Conservation (phyloP, 2,797 vertebrate genomes). For the Halcyon smyrnensis region DNA sequence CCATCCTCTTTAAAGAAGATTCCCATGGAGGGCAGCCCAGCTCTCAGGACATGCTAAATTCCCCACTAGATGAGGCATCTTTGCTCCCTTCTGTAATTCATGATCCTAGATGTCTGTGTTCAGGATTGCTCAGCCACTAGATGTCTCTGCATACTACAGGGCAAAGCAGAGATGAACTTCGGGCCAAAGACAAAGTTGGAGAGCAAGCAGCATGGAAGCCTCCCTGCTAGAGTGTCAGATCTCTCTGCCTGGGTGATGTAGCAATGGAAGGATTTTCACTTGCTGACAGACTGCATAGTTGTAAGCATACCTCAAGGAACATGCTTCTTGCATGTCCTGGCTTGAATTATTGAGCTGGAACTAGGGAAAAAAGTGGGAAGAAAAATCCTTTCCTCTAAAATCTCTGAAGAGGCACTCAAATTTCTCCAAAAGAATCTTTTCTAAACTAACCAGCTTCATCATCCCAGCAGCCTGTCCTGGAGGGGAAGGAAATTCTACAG, state of each 20-base stretch:
- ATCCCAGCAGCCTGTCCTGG: neutral
- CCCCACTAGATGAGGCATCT: neutral
- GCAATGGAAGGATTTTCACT: neutral
- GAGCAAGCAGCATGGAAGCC: neutral
- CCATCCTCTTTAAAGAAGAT: neutral
- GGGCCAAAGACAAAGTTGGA: neutral
- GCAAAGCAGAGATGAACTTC: neutral
- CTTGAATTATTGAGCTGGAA: conserved; percentile 5
- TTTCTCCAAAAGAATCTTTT: neutral
- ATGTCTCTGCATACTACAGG: conserved; percentile 46
- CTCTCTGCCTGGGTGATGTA: neutral
- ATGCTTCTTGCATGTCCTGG: neutral
- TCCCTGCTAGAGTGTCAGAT: neutral
- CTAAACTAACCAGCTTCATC: neutral
- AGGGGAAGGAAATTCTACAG: neutral
- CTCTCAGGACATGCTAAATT: neutral
- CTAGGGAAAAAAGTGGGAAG: neutral
- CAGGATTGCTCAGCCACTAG: conserved; percentile 56
- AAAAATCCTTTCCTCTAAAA: neutral
- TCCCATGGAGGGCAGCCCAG: rapidly evolving
- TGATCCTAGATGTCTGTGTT: neutral
- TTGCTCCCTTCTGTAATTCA: neutral
- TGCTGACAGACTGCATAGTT: neutral
- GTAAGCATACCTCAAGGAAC: neutral
- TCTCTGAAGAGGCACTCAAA: neutral